Conservation (phyloP, 2,113 vertebrate species). For the Gorsachius goisagi region DNA sequence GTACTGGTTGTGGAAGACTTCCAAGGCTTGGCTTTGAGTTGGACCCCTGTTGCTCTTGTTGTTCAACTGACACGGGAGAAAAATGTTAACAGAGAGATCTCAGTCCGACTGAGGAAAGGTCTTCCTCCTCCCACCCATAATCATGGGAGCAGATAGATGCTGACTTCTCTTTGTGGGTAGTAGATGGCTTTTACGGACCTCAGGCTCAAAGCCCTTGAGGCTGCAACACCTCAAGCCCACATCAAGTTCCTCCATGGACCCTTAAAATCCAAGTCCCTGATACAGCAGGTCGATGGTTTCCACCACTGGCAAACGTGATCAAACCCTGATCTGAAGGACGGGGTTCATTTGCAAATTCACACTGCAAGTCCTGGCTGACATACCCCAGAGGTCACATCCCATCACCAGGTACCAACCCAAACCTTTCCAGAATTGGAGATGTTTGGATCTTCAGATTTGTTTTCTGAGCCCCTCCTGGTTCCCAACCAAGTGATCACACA, state of each 20-base stretch:
- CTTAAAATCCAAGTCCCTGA: neutral
- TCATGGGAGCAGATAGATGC: neutral
- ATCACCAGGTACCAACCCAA: neutral
- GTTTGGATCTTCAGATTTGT: neutral
- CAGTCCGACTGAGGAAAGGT: rapidly evolving
- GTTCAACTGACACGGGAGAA: neutral
- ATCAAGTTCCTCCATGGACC: neutral
- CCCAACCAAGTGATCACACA: neutral
- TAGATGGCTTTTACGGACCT: neutral
- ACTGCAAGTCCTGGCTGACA: neutral
- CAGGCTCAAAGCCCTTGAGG: neutral
- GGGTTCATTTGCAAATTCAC: neutral
- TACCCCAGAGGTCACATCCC: neutral
- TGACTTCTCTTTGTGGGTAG: rapidly evolving
- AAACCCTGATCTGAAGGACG: neutral
- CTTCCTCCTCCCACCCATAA: neutral
- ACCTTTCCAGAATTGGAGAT: neutral
- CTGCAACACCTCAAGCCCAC: neutral
- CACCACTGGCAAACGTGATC: neutral
- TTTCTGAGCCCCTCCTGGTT: neutral
- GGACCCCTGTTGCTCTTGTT: neutral
- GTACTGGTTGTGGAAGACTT: neutral
- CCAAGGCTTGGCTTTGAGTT: neutral
- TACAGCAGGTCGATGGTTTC: neutral
- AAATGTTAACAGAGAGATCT: neutral